Base-by-base conservation (phyloP, 2,888 invertebrate genomes). In the Tinea pellionella region DNA sequence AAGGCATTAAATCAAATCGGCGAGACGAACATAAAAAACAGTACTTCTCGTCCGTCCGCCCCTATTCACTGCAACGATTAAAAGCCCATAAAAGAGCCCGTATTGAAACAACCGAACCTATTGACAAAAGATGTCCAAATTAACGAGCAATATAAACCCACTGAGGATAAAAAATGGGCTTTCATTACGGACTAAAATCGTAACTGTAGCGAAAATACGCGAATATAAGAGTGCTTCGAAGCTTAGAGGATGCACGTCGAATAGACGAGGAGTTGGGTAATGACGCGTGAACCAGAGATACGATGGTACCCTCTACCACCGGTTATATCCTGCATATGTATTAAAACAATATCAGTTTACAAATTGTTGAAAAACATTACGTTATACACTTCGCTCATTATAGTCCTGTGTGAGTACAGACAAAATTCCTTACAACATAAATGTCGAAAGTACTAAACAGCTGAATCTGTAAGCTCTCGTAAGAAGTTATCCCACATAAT, bases 231-330 rank as follows among this genome's bases (percentile, higher is more conserved):
- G 9, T 12, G 47, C 47, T 47, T 47, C 2, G 16, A 16, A 47
- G 9, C 47, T 47, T 55, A 55, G 24, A 55, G 55, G 55, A 55
- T 55, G 55, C 55, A 55, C 55, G 55, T 18, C 55, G 29, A n/a
- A 55, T 55, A 57, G 32, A 12, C 32, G 19, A 57, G 24, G 24
- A 58, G 24, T 24, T 59, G 71, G 67, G 72, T 78, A 78, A 78
- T 78, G 77, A 72, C 65, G 69, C 67, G 76, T 74, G 69, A 77
- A 75, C 67, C 66, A 68, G 76, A 77, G 59, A 59, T 59, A 59
- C 47, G 47, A 41, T 47, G 32, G 29, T 32, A 29, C 32, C 32
- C 57, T 57, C 30, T n/a, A 29, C 32, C 57, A 16, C 32, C 32
- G 32, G 13, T 6, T 2, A 13, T 15, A 47, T 47, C 47, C 47